A percentile compares a stretch with the other conserved stretches of the same genome.
phyloP scores from a whole-genome alignment of 2,888 invertebrate species.

The Mongoloraphidia duomilia region DNA sequence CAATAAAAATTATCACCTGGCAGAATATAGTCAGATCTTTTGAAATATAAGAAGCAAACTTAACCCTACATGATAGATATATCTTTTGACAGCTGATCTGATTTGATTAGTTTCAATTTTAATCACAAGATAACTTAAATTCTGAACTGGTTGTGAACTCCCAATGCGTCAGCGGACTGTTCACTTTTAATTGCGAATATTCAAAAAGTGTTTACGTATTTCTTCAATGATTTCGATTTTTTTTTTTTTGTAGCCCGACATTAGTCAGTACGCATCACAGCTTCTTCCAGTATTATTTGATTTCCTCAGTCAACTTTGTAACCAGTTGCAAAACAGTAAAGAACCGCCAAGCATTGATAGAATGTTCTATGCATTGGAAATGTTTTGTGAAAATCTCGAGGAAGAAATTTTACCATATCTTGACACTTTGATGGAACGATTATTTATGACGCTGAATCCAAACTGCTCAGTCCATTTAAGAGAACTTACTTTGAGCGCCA shows the following conservation, averaged over 20 bases:
- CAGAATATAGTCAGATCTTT: no score
- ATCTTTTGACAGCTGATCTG: no score
- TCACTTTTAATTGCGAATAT: no score
- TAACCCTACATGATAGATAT: no score
- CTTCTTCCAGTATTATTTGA: constrained; percentile 59
- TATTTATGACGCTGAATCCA: constrained; percentile 44
- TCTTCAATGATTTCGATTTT: background rate
- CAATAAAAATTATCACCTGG: no score
- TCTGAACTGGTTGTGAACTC: no score
- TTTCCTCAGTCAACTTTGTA: constrained; percentile 45
- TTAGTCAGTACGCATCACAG: constrained; percentile 54
- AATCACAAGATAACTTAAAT: no score
- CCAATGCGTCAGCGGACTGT: no score
- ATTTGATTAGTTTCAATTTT: no score
- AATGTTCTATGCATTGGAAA: constrained; percentile 67
- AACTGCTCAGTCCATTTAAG: constrained; percentile 42
- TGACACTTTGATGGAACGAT: constrained; percentile 53
- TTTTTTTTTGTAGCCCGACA: constrained; percentile 44
- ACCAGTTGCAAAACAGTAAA: constrained; percentile 37
- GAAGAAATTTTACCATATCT: constrained; percentile 57
- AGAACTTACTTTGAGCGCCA: constrained; percentile 52
- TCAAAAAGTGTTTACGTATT: no score
- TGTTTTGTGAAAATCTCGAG: constrained; percentile 64
- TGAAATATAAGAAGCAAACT: no score
- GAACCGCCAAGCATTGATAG: constrained; percentile 51